Percentiles rank a stretch among this genome's conserved stretches.
Conservation (phyloP, 2,888 invertebrate genomes). For the Drosophila recens region DNA sequence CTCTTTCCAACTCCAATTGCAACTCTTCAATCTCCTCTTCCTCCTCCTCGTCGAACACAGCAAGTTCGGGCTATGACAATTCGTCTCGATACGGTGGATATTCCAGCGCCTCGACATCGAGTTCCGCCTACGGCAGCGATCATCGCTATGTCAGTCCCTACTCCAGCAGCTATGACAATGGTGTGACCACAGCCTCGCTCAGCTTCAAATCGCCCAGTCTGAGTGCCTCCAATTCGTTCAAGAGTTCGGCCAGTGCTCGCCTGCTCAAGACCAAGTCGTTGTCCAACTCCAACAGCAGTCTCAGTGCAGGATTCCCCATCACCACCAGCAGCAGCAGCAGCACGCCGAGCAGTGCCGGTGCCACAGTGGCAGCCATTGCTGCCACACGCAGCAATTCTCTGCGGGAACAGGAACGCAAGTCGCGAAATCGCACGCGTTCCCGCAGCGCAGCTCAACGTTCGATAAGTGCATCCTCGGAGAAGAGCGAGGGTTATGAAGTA, state of each 20-base stretch:
- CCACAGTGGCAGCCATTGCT: constrained; percentile 83
- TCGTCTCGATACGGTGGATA: constrained; percentile 74
- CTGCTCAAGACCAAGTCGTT: constrained; percentile 79
- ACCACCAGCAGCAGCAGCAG: constrained; percentile 52
- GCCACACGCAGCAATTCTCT: constrained; percentile 85
- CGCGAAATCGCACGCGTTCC: constrained; percentile 83
- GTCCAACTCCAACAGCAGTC: constrained; percentile 83
- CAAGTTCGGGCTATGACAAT: constrained; percentile 70
- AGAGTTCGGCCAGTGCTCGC: constrained; percentile 71
- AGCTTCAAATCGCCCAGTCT: constrained; percentile 77
- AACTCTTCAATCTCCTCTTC: constrained; percentile 20
- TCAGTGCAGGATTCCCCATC: constrained; percentile 64
- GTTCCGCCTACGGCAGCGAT: constrained; percentile 76
- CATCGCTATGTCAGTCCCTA: constrained; percentile 85
- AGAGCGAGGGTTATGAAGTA: constrained; percentile 95
- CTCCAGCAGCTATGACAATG: constrained; percentile 84
- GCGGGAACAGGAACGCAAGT: constrained; percentile 85
- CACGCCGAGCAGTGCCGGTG: constrained; percentile 67
- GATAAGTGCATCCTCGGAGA: constrained; percentile 89
- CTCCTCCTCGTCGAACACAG: constrained; percentile 45
- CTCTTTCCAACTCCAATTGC: constrained; percentile 45
- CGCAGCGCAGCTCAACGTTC: constrained; percentile 86
- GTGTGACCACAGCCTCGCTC: constrained; percentile 85
- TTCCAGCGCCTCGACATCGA: constrained; percentile 66
- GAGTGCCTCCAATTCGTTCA: constrained; percentile 77